Conservation (phyloP, 2,888 invertebrate genomes). For the Entomobrya multifasciata region DNA sequence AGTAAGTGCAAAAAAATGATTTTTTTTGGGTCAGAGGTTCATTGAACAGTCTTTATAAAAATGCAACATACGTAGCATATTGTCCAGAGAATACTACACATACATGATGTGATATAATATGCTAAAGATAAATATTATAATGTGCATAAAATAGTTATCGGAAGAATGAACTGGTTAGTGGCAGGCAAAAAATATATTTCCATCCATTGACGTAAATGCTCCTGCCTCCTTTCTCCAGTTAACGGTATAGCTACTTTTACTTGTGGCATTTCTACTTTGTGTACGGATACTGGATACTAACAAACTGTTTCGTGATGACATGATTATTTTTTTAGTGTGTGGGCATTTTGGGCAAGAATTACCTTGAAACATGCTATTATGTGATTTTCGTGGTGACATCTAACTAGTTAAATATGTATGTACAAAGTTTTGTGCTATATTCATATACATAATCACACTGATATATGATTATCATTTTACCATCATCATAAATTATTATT, state of each 20-base stretch:
- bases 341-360: neutral
- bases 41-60: slow-evolving; percentile 35
- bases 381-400: no score
- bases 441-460: no score
- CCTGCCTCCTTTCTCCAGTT: neutral
- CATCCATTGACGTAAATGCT: slow-evolving; percentile 55
- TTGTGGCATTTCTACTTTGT: no score
- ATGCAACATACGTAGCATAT: no score
- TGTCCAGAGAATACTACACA: slow-evolving; percentile 9
- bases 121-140: no score
- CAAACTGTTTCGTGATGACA: neutral
- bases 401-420: no score
- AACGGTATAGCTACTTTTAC: no score
- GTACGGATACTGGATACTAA: no score
- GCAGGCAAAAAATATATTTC: slow-evolving; percentile 16
- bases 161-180: neutral
- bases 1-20: neutral
- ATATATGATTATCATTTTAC: no score
- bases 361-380: neutral
- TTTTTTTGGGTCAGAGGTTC: slow-evolving; percentile 50
- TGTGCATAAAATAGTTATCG: neutral
- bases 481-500: no score
- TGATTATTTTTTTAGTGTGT: neutral
- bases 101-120: no score
- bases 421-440: no score